phyloP scores from a whole-genome alignment of 2,888 invertebrate genomes.

The Hedychridium roseum region DNA sequence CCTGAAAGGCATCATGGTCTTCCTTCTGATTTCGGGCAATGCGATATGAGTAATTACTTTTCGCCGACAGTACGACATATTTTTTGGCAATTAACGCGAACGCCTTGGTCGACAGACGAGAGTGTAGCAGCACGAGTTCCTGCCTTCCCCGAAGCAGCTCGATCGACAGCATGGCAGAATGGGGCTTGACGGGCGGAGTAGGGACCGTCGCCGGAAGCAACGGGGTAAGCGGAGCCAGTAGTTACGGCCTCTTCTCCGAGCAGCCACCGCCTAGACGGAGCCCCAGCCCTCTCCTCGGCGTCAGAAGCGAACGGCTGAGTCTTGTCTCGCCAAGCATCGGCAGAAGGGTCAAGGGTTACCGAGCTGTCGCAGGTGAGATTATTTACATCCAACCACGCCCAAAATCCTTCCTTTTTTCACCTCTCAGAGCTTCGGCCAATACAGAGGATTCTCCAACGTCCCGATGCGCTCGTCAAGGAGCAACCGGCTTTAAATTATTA shows the following conservation, averaged over 20 bases:
- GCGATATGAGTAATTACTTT: no score
- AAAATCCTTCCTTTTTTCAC: no score
- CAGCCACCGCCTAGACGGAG: constrained; percentile 57
- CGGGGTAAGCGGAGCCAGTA: constrained; percentile 53
- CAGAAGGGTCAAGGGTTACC: constrained; percentile 77
- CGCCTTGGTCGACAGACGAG: constrained; percentile 43
- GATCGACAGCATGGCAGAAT: constrained; percentile 70
- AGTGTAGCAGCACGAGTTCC: constrained; percentile 50
- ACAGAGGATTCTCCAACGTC: no score
- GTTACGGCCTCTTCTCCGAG: constrained; percentile 57
- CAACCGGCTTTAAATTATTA: constrained; percentile 32
- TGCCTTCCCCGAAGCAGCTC: constrained; percentile 76
- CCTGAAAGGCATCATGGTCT: no score
- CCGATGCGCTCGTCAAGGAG: no score
- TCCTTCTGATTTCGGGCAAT: no score
- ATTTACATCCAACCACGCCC: no score
- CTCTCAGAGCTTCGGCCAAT: constrained; percentile 4
- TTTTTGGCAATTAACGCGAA: no score
- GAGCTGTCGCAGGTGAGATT: constrained; percentile 77
- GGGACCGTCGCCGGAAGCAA: constrained; percentile 57
- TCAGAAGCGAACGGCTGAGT: constrained; percentile 67
- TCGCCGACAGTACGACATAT: no score
- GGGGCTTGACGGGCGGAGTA: constrained; percentile 51
- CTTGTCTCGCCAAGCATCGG: constrained; percentile 80
- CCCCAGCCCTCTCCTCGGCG: constrained; percentile 63